Base-by-base conservation (phyloP, 2,113 vertebrate genomes). In the Psilopsiagon aurifrons region DNA sequence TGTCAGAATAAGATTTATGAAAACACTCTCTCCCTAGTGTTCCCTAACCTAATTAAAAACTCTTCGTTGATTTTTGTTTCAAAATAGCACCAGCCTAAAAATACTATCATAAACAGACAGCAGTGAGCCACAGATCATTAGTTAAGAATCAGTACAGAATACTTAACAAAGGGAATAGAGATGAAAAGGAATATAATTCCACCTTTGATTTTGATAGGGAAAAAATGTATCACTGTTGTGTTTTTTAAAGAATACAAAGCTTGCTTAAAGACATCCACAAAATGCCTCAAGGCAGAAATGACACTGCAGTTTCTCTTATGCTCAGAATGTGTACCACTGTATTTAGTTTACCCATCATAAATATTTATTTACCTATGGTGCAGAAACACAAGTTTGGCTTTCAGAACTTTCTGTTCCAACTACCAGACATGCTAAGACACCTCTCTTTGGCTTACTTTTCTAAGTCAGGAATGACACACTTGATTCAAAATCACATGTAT, bases 31-130 rank as follows among this genome's bases (percentile, higher is more conserved):
- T 51, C 39, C 49, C 27, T 29, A 13, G 31, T 80, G 44, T 66
- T 94, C 74, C 92, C 47, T 82, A 94, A 64, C 35, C 69, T 94
- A 95, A 95, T 89, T 96, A 82, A 95, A 87, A 95, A 68, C 24
- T 83, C 60, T 59, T 60, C 1, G 2, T 59, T 51, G 73, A 90
- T 68, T 87, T 95, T 90, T 71, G 27, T 80, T 94, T 91, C 67
- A 76, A 46, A 90, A 85, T 74, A 84, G 28, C 77, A 60, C 13
- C 33, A 55, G 39, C 39, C 91, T 90, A 88, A 94, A 96, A 96
- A 95, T 86, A 87, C 37, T 46, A 35, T 3, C 51, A 47, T 33
- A 87, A 92, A 82, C 62, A 96, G 95, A 71, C 47, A 91, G 41
- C 81, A 91, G 29, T 27, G 27, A 91, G 67, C 15, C 67, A 80